These are phyloP conservation scores for Agrypnus murinus DNA, from an alignment of 2,888 invertebrate species.

Conservation along the genomic window DNA sequence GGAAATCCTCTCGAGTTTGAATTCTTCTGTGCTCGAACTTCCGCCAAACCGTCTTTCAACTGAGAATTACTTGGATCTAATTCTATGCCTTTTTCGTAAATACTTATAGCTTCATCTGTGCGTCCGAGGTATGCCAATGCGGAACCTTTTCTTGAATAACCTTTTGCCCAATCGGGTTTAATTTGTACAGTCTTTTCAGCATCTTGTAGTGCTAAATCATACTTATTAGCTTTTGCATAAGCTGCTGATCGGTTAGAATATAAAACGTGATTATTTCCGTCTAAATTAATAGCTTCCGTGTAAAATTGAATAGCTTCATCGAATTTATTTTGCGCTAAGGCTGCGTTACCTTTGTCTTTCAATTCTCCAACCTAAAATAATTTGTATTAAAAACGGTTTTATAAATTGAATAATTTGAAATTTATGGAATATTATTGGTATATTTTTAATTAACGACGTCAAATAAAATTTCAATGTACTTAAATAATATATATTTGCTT, in stretches of 20 bases:
- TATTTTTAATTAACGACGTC: neutral
- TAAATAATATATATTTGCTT: conserved; percentile 4
- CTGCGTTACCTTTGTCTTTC: conserved; percentile 92
- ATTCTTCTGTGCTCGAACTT: conserved; percentile 69
- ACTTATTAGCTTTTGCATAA: conserved; percentile 86
- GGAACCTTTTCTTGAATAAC: conserved; percentile 91
- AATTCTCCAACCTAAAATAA: conserved; percentile 81
- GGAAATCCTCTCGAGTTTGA: conserved; percentile 58
- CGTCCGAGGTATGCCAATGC: conserved; percentile 86
- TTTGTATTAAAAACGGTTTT: neutral
- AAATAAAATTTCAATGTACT: neutral
- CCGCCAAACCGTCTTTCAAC: conserved; percentile 79
- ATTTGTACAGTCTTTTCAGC: conserved; percentile 87
- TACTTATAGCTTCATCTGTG: conserved; percentile 83
- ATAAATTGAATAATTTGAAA: too few relatives aligned
- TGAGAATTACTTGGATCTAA: conserved; percentile 84
- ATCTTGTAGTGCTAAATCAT: conserved; percentile 84
- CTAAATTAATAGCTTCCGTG: conserved; percentile 86
- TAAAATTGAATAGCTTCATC: conserved; percentile 88
- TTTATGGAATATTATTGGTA: too few relatives aligned
- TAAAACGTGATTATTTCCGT: conserved; percentile 89
- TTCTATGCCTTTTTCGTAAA: conserved; percentile 84
- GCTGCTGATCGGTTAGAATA: conserved; percentile 95
- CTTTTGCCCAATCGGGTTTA: conserved; percentile 91
- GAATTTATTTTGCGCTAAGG: conserved; percentile 84